Evolutionary conservation across 2,888 invertebrate genomes (phyloP), one percentile per base, ranked within the genome.

Genomic region (Calameuta idolon): DNA sequence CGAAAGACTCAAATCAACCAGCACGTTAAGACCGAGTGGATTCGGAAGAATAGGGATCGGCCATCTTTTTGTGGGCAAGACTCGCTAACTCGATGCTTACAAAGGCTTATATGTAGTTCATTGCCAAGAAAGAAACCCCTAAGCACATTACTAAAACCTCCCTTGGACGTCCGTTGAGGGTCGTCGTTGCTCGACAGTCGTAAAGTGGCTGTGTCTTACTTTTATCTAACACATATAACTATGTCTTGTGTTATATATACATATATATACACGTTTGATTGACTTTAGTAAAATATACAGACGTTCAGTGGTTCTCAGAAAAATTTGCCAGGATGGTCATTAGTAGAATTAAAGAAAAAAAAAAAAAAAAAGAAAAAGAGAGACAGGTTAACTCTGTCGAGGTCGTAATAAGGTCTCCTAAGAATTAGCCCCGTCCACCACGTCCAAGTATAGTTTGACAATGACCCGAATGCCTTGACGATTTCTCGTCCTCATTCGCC

Each of bases 121-220:
- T 88, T 88, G 88, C 88, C 88, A 88, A 87, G 87, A 85, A 82
- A 82, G 90, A 91, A 91, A 90, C 91, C 55, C 91, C 87, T 90
- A 91, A 91, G 87, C 88, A 87, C 87, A 90, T 90, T 88, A 89
- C 81, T 85, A 85, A 88, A 85, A 88, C 84, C 87, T 86, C 78
- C 77, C 81, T 81, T 85, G 77, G 82, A 86, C 82, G 84, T 86
- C 84, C 83, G 83, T 83, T 81, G 88, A 88, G 89, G 86, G 85
- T 87, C 87, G 85, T 83, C 79, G 81, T 81, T 81, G 85, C 83
- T 74, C 69, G 35, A 55, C 23, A 55, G 23, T 55, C 55, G 55
- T 55, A 55, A 55, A 55, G 55, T 55, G 55, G 55, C 55, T 55
- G 55, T 55, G 55, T 55, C 55, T 55, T 55, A 55, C 23, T 55